phyloP scores from a whole-genome alignment of 2,888 invertebrate species.

The Ichneumoninae sp. region DNA sequence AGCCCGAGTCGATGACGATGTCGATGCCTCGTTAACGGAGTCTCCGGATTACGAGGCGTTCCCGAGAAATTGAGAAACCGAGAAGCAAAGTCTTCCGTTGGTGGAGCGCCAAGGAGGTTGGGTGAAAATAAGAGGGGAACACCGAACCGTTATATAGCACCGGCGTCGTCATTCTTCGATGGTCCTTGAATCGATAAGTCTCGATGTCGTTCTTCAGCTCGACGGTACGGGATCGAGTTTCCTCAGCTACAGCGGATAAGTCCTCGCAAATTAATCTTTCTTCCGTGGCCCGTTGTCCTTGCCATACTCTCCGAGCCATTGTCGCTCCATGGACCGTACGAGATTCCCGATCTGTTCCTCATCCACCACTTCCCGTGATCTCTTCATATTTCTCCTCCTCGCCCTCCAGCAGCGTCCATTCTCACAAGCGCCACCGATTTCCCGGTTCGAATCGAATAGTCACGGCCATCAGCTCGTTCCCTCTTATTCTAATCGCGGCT shows the following conservation, averaged over 20 bases:
- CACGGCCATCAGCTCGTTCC: constrained; percentile 29
- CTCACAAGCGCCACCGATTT: not conserved
- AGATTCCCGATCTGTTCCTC: constrained; percentile 44
- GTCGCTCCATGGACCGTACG: not conserved
- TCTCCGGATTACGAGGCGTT: constrained; percentile 65
- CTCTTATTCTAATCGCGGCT: constrained; percentile 54
- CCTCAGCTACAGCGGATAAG: constrained; percentile 50
- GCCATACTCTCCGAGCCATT: constrained; percentile 15
- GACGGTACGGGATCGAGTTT: constrained; percentile 58
- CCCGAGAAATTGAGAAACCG: constrained; percentile 51
- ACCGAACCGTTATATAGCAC: constrained; percentile 46
- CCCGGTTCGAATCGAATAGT: constrained; percentile 20
- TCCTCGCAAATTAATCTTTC: constrained; percentile 60
- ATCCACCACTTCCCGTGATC: constrained; percentile 28
- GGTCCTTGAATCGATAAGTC: constrained; percentile 64
- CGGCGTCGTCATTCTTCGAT: constrained; percentile 42
- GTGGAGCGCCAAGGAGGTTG: constrained; percentile 26
- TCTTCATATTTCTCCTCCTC: constrained; percentile 21
- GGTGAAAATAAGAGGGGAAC: constrained; percentile 45
- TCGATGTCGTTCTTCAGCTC: constrained; percentile 56
- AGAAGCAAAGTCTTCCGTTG: constrained; percentile 31
- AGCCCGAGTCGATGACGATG: constrained; percentile 67
- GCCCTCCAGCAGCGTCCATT: constrained; percentile 26
- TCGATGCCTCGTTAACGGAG: constrained; percentile 74
- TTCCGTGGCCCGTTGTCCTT: constrained; percentile 23